phyloP scores from a whole-genome alignment of 2,113 vertebrate species.

The Grallaria varia region DNA sequence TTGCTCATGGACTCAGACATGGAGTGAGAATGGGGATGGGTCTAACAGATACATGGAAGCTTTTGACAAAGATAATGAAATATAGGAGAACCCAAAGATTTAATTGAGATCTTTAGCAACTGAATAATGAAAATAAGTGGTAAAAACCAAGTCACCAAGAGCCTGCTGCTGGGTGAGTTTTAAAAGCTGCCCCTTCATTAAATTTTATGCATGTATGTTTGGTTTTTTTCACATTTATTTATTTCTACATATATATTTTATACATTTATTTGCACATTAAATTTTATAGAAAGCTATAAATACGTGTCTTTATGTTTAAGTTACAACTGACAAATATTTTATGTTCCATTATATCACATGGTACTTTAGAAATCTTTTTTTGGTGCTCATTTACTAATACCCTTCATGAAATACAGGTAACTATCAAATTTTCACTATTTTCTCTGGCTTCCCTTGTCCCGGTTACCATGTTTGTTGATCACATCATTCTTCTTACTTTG shows the following conservation, averaged over 20 bases:
- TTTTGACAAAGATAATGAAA: background rate
- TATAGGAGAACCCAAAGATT: background rate
- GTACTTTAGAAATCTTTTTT: background rate
- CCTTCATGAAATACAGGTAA: background rate
- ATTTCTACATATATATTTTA: background rate
- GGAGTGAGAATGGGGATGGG: background rate
- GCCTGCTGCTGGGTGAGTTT: background rate
- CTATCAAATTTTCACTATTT: background rate
- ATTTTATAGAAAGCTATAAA: background rate
- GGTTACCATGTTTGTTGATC: background rate
- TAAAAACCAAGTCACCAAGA: background rate
- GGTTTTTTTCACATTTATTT: background rate
- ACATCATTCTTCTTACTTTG: background rate
- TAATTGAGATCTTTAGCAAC: background rate
- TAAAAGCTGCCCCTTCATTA: fast-evolving
- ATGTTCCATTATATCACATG: background rate
- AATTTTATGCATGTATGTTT: background rate
- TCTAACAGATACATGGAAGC: background rate
- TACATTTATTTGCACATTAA: background rate
- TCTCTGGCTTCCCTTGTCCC: background rate
- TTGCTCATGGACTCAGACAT: background rate
- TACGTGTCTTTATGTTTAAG: background rate
- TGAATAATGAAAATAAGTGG: background rate
- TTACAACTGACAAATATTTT: background rate
- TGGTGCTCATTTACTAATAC: background rate